Evolutionary conservation across 2,113 vertebrate species (phyloP), one percentile per base, ranked within the genome.

Genomic region (Penelope pileata): DNA sequence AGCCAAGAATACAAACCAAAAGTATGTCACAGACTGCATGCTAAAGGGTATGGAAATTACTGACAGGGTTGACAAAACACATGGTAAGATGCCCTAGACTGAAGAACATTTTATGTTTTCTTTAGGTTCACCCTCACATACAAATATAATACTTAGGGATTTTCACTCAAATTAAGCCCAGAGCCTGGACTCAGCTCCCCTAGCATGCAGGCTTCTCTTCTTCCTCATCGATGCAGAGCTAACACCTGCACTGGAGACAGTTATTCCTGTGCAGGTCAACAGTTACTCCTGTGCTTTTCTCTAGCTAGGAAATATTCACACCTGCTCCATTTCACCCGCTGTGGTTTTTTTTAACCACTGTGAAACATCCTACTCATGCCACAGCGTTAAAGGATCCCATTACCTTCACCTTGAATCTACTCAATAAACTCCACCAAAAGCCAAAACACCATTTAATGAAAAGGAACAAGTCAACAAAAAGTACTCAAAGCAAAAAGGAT

Each of bases 1-100:
- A 83, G 86, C 66, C 32, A 91, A 67, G 45, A 88, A 73, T 29
- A 73, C 26, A 64, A 82, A 79, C 42, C 53, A 67, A 79, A 93
- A 91, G 27, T 42, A 90, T 10, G 3, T 14, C 59, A 91, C 16
- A 77, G 54, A 42, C 32, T 66, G 16, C 29, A 63, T 12, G 56
- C 34, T 91, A 58, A 86, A 91, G 66, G 51, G 67, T 76, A 79
- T 53, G 36, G 53, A 85, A 83, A 69, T 64, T 56, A 73, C 22
- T 58, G 34, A 12, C 60, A 29, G 24, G 36, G 22, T 6, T 88
- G 48, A 70, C 0, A 2, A 82, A 85, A 72, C 15, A 82, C 18
- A 63, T 86, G 18, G 17, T 30, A 68, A 88, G 24, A 51, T 36
- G 58, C 9, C 19, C 16, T 45, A 1, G 62, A 30, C 23, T 42